Evolutionary conservation across 2,113 vertebrate genomes (phyloP).

Genomic region (Marmota monax): DNA sequence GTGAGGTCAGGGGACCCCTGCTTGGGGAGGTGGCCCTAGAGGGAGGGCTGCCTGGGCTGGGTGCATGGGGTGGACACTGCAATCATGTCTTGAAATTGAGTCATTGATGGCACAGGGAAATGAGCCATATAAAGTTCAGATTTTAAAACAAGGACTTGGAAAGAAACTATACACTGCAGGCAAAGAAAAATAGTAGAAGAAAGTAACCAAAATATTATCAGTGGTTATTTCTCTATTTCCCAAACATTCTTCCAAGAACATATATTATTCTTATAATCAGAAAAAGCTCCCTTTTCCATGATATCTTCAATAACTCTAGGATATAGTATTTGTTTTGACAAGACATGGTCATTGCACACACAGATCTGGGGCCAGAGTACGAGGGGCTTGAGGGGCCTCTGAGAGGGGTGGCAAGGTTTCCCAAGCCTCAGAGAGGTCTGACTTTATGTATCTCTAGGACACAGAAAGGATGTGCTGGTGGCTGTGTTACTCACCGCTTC

Average conservation of each 20-base stretch:
- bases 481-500: not conserved
- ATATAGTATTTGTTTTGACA: not conserved
- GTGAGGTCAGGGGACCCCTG: too few species aligned
- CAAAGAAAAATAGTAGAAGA: slow-evolving; percentile 51
- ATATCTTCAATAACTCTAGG: not conserved
- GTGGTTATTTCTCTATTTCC: not conserved
- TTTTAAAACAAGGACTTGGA: not conserved
- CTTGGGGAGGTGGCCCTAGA: not conserved
- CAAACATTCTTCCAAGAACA: not conserved
- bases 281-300: not conserved
- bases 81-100: not conserved
- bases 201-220: slow-evolving; percentile 6
- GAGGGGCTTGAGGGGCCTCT: not conserved
- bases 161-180: not conserved
- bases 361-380: too few species aligned
- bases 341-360: not conserved
- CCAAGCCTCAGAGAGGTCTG: not conserved
- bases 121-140: not conserved
- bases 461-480: not conserved
- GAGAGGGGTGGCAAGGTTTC: not conserved
- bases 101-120: not conserved
- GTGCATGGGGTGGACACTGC: not conserved
- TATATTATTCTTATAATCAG: not conserved
- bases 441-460: not conserved
- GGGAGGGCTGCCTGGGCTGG: not conserved